phyloP scores from a whole-genome alignment of 2,888 invertebrate species.

The Globia sparganii region DNA sequence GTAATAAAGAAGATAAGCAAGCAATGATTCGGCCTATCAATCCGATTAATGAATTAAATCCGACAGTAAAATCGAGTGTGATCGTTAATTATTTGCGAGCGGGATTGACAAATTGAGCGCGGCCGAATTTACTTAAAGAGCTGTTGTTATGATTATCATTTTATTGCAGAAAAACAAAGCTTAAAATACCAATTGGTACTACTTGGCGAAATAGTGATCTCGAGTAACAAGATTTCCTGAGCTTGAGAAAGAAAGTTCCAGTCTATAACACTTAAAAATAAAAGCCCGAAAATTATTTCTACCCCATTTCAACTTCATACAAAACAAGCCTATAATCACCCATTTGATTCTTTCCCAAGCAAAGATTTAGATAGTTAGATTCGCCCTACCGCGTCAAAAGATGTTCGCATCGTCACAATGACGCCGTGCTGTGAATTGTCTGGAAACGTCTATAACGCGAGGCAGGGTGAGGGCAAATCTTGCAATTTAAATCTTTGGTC shows the following conservation, averaged over 20 bases:
- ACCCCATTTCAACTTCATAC: slow-evolving; percentile 13
- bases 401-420: not conserved
- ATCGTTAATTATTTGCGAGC: not conserved
- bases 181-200: not conserved
- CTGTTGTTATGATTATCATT: no score
- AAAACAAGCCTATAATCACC: slow-evolving; percentile 19
- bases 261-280: not conserved
- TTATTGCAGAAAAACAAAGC: not conserved
- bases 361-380: slow-evolving; percentile 1
- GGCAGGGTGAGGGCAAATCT: not conserved
- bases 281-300: slow-evolving; percentile 1
- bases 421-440: not conserved
- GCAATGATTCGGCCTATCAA: not conserved
- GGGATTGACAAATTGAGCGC: not conserved
- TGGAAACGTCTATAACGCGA: not conserved
- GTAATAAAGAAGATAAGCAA: not conserved
- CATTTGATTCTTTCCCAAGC: slow-evolving; percentile 8
- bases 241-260: not conserved
- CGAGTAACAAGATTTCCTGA: not conserved
- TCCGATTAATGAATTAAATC: not conserved
- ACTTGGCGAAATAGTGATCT: not conserved
- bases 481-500: not conserved
- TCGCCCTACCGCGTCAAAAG: not conserved
- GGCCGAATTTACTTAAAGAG: no score
- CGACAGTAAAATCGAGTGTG: not conserved